A percentile compares a stretch with the other conserved stretches of the same genome.
Evolutionary conservation across 2,113 vertebrate genomes (phyloP).

Genomic region (Muntiacus muntjak): DNA sequence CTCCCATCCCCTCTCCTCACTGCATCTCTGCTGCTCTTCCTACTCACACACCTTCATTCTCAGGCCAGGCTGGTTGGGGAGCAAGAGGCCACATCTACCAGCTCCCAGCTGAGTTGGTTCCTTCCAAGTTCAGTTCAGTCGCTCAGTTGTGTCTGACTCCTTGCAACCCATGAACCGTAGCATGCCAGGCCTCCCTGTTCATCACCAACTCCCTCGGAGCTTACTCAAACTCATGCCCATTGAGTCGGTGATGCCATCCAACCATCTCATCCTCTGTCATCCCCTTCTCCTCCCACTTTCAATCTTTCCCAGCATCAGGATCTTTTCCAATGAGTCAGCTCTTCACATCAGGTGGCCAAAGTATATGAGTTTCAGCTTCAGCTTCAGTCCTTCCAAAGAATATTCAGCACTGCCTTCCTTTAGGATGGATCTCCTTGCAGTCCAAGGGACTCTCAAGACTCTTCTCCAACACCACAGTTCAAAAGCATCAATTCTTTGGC

Average conservation of each 20-base stretch:
- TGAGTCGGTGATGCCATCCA: not conserved
- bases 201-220: not conserved
- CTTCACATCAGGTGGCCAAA: not conserved
- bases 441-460: not conserved
- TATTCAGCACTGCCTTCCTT: not conserved
- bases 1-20: not conserved
- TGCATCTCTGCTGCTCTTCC: not conserved
- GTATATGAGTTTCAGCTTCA: not conserved
- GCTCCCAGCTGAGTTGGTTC: not conserved
- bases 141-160: rapidly evolving
- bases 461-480: not conserved
- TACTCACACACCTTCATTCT: not conserved
- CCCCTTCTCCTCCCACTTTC: not conserved
- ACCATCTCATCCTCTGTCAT: not conserved
- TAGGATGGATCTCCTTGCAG: not conserved
- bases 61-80: rapidly evolving
- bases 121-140: not conserved
- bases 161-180: not conserved
- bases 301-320: not conserved
- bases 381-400: not conserved
- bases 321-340: not conserved
- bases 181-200: not conserved
- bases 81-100: not conserved
- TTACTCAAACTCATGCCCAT: not conserved
- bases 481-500: not conserved